These are phyloP conservation scores for Tethya wilhelma DNA, from an alignment of 37 sponge, comb jelly and placozoan genomes.

Conservation along the genomic window DNA sequence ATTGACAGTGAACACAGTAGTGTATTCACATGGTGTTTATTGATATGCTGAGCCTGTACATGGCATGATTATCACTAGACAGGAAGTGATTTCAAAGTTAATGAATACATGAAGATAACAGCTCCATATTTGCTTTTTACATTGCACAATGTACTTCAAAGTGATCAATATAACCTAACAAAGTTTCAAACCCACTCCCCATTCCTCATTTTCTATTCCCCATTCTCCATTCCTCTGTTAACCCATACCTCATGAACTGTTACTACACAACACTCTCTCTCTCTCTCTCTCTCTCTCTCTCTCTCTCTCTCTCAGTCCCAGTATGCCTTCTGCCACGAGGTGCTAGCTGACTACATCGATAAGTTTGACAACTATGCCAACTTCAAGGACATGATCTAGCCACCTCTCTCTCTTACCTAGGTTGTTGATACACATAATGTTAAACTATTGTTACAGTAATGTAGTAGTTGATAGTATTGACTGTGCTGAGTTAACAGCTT, in stretches of 20 bases:
- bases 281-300: neutral
- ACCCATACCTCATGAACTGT: neutral
- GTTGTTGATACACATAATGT: no score
- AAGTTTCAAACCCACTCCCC: neutral
- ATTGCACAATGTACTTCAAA: neutral
- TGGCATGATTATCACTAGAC: no score
- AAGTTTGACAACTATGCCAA: slow-evolving; percentile 67
- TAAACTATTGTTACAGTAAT: no score
- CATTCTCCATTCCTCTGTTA: slow-evolving; percentile 1
- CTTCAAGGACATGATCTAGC: slow-evolving; percentile 44
- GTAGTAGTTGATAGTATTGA: no score
- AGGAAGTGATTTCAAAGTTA: no score
- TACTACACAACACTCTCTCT: neutral
- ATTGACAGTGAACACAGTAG: neutral
- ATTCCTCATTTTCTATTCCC: neutral
- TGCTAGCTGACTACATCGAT: slow-evolving; percentile 62
- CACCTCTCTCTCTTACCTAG: neutral
- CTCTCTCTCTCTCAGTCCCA: slow-evolving; percentile 40
- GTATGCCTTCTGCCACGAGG: slow-evolving; percentile 57
- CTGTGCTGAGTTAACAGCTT: no score
- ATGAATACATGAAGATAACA: no score
- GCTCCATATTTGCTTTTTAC: no score
- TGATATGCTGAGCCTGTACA: no score
- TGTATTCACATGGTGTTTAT: neutral
- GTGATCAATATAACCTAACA: neutral